Evolutionary conservation across 2,888 invertebrate species (phyloP).

Genomic region (Pheosia gnoma): DNA sequence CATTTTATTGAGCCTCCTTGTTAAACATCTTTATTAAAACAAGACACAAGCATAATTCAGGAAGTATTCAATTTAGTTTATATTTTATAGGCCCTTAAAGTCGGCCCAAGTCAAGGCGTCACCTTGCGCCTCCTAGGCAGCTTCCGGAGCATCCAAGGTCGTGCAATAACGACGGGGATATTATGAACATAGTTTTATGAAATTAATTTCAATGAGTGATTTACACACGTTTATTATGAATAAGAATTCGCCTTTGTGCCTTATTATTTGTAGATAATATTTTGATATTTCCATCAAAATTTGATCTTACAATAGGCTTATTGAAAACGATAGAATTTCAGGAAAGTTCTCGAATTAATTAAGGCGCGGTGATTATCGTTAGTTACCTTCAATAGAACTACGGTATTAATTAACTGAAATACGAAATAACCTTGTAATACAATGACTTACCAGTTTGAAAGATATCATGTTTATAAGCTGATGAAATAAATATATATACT

Average conservation of each 20-base stretch:
- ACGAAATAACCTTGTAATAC: conserved; percentile 6
- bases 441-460: background rate
- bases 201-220: conserved; percentile 19
- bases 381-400: conserved; percentile 12
- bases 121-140: conserved; percentile 23
- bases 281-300: background rate
- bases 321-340: background rate
- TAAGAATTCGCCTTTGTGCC: background rate
- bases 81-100: conserved; percentile 29
- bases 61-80: conserved; percentile 6
- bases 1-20: background rate
- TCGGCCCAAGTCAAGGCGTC: conserved; percentile 28
- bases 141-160: conserved; percentile 37
- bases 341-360: conserved; percentile 20
- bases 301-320: background rate
- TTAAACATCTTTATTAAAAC: background rate
- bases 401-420: conserved; percentile 20
- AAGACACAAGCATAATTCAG: background rate
- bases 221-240: conserved; percentile 17
- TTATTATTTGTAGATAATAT: too few species aligned
- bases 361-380: conserved; percentile 12
- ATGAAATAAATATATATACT: background rate
- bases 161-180: conserved; percentile 16
- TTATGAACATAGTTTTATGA: conserved; percentile 11
- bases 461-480: background rate